A percentile compares a stretch with the other conserved stretches of the same genome.
Conservation (phyloP, 2,113 vertebrate species). For the Pithys albifrons region DNA sequence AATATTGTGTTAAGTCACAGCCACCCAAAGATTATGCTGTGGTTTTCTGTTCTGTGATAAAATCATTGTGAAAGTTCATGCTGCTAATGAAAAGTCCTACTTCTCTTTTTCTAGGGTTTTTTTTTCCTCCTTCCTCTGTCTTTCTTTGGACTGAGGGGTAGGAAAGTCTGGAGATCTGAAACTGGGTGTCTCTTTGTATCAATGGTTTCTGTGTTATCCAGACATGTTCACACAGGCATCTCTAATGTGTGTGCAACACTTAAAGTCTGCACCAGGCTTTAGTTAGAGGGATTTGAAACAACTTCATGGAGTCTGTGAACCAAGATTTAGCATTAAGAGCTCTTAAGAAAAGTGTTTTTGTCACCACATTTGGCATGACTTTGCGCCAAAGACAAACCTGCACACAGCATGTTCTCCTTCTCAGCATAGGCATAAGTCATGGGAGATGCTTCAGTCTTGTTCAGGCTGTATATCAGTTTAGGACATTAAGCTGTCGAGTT, state of each 20-base stretch:
- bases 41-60: conserved; percentile 2
- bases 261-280: not conserved
- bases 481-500: accelerated
- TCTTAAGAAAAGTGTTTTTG: not conserved
- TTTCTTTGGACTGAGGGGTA: not conserved
- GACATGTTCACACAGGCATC: not conserved
- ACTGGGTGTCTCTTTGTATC: not conserved
- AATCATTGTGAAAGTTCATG: not conserved
- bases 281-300: not conserved
- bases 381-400: not conserved
- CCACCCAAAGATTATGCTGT: not conserved
- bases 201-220: not conserved
- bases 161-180: not conserved
- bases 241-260: not conserved
- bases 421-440: not conserved
- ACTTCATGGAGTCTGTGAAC: not conserved
- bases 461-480: not conserved
- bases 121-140: not conserved
- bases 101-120: not conserved
- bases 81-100: not conserved
- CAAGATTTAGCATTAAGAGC: not conserved
- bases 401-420: not conserved
- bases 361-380: not conserved
- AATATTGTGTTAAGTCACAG: not conserved
- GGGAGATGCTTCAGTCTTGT: not conserved